Evolutionary conservation across 2,113 vertebrate genomes (phyloP).

Genomic region (Mus pahari): DNA sequence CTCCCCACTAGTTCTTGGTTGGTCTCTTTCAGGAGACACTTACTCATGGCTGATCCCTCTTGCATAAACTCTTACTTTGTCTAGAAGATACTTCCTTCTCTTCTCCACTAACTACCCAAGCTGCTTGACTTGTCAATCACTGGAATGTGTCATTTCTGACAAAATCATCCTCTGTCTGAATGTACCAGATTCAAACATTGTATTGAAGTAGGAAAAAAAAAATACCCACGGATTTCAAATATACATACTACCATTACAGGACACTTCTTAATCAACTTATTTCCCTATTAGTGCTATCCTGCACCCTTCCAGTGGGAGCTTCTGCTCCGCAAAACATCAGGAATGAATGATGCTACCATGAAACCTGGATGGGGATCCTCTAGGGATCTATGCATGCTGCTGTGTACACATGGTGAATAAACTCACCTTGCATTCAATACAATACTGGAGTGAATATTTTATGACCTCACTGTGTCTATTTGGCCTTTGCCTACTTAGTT

Average conservation of each 20-base stretch:
- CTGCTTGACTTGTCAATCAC: not conserved
- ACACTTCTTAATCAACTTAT: not conserved
- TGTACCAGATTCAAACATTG: not conserved
- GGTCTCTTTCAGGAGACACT: not conserved
- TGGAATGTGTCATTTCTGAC: not conserved
- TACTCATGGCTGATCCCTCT: not conserved
- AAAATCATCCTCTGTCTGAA: not conserved
- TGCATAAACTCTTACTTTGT: not conserved
- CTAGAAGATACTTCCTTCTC: not conserved
- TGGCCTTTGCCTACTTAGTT: slow-evolving; percentile 20
- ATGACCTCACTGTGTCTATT: not conserved
- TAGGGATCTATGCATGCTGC: not conserved
- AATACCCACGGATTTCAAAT: not conserved
- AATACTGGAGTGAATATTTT: not conserved
- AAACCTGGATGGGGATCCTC: not conserved
- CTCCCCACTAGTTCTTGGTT: not conserved
- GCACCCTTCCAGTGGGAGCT: not conserved
- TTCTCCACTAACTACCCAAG: not conserved
- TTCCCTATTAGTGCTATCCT: not conserved
- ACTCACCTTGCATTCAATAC: fast-evolving
- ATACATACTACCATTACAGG: not conserved
- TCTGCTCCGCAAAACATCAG: not conserved
- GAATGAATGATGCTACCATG: no score
- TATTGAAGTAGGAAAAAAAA: not conserved
- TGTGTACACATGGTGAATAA: no score